Conservation (phyloP, 37 sponge, comb jelly and placozoan species). For the Haliclona indistincta region DNA sequence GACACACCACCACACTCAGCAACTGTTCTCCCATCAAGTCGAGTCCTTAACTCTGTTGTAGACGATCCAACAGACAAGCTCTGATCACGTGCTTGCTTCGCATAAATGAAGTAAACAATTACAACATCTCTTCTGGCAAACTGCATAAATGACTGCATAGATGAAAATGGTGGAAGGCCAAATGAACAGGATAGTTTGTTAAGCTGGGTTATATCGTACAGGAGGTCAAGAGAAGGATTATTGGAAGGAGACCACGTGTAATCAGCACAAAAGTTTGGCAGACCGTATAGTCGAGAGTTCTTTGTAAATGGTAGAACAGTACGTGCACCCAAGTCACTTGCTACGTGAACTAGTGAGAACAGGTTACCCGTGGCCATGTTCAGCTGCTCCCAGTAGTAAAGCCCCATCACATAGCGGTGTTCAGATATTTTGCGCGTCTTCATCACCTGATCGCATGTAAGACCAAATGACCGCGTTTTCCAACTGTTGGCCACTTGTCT, state of each 20-base stretch:
- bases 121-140: constrained; percentile 7
- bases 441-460: neutral
- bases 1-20: neutral
- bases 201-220: constrained; percentile 18
- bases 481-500: too few species aligned
- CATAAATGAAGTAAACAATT: constrained; percentile 32
- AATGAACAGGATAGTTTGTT: neutral
- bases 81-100: constrained; percentile 11
- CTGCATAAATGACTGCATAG: constrained; percentile 13
- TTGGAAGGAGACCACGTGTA: neutral
- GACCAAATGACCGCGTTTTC: too few species aligned
- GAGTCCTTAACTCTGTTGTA: neutral
- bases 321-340: constrained; percentile 3
- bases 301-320: constrained; percentile 40
- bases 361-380: constrained; percentile 39
- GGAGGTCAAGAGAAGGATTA: constrained; percentile 13
- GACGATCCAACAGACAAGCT: neutral
- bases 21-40: constrained; percentile 10
- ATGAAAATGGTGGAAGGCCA: neutral
- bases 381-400: constrained; percentile 62
- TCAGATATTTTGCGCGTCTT: neutral
- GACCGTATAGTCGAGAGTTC: constrained; percentile 54
- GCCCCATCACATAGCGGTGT: constrained; percentile 28
- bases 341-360: constrained; percentile 21
- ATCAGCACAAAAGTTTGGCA: constrained; percentile 33